Evolutionary conservation across 2,113 vertebrate genomes (phyloP).

Genomic region (Rhombomys opimus): DNA sequence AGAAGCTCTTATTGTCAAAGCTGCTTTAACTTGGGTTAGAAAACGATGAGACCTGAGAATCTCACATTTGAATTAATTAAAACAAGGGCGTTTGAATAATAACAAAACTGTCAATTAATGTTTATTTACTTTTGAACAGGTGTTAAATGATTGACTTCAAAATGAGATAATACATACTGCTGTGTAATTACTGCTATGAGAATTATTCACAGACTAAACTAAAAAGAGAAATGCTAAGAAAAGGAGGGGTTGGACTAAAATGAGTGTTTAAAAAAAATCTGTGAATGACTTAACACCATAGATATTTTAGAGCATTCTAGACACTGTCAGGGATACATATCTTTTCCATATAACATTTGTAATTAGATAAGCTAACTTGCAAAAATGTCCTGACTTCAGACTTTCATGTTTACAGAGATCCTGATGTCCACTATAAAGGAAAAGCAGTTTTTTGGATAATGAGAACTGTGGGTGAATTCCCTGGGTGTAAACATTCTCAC

Average conservation of each 20-base stretch:
- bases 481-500: neutral
- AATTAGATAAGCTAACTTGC: neutral
- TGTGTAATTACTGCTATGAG: conserved; percentile 49
- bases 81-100: conserved; percentile 39
- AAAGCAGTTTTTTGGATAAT: neutral
- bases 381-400: neutral
- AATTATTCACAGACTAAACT: conserved; percentile 42
- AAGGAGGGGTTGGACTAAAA: neutral
- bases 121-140: conserved; percentile 75
- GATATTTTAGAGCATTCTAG: no score
- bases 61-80: conserved; percentile 53
- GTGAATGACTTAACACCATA: neutral
- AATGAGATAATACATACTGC: neutral
- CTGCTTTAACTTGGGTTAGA: neutral
- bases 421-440: neutral
- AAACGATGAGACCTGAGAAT: neutral
- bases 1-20: neutral
- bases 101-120: conserved; percentile 61
- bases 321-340: neutral
- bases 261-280: neutral
- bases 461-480: no score
- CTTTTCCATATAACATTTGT: neutral
- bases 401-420: neutral
- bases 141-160: conserved; percentile 70
- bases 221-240: conserved; percentile 38